Base-by-base conservation (phyloP, 2,888 invertebrate genomes). In the Steinernema hermaphroditum region DNA sequence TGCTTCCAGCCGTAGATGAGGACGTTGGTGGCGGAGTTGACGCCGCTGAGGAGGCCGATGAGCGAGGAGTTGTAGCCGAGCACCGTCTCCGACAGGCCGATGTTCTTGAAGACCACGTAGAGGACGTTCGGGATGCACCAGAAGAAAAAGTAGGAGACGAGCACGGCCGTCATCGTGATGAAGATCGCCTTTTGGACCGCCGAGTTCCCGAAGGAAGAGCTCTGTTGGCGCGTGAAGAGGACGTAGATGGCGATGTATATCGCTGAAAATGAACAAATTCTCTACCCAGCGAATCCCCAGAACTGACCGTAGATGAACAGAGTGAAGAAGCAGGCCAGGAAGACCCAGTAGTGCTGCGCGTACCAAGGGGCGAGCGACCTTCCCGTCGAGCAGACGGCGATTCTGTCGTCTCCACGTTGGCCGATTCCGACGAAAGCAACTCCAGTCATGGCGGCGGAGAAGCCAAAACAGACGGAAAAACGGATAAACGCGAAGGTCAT, bases 381-480 rank as follows among this genome's bases (percentile, higher is more conserved):
- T 62, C 62, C 62, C 27, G 62, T 29, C 32, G 62, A 62, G 32
- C 62, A 62, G 1, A 62, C 62, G 32, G 62, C 16, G 16, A 62
- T 62, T n/a, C 14, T 9, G 16, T 62, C 62, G 32, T 62, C 62
- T 16, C 62, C 62, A 32, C 62, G 62, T 32, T 29, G 16, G 62
- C n/a, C 32, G 29, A 62, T 62, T 14, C 62, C 62, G 2, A 32
- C 34, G 32, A 62, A 62, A 16, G 62, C 62, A 32, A 62, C 62
- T 29, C 57, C 54, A 16, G 37, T 71, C 71, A 57, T 71, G 16
- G 57, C 27, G 54, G 34, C 34, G 57, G 37, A 29, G 71, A 71
- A 71, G 19, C 71, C 37, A 62, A 34, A 32, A 37, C 71, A 50
- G 62, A 71, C 14, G 37, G 19, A 16, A 34, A 54, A 71, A 19